These are phyloP conservation scores for Ochotona princeps DNA, from an alignment of 2,113 vertebrate species.

Conservation along the genomic window DNA sequence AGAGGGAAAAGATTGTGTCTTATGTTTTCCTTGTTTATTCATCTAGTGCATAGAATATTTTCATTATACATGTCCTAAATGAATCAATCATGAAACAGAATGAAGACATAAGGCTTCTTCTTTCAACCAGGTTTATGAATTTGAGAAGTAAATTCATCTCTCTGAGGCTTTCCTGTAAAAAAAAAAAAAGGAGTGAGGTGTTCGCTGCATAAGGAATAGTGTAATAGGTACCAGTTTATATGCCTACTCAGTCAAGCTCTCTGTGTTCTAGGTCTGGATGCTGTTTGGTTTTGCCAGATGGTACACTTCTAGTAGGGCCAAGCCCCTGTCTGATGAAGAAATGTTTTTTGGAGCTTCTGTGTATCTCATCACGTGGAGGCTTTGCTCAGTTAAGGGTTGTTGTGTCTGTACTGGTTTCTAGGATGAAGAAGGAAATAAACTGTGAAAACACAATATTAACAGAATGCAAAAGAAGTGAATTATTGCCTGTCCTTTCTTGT, in stretches of 20 bases:
- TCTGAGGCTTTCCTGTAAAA: neutral
- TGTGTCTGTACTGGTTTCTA: neutral
- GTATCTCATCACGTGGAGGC: neutral
- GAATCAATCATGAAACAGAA: neutral
- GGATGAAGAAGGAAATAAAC: neutral
- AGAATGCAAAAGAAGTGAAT: neutral
- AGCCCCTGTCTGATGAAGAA: neutral
- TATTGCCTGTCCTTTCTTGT: neutral
- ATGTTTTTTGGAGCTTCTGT: neutral
- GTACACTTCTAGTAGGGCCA: neutral
- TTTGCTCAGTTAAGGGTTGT: neutral
- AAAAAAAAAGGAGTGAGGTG: neutral
- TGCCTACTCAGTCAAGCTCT: neutral
- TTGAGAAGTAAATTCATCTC: neutral
- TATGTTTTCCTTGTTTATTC: neutral
- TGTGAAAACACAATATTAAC: conserved; percentile 29
- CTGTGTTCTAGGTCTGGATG: neutral
- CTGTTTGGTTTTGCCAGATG: conserved; percentile 8
- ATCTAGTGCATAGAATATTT: neutral
- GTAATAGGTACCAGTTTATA: neutral
- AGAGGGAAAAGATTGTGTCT: neutral
- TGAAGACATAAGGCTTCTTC: neutral
- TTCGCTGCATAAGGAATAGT: neutral
- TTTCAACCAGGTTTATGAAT: neutral
- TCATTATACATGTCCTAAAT: neutral